Evolutionary conservation across 2,888 invertebrate genomes (phyloP).

Genomic region (Acanthosepion esculentum): DNA sequence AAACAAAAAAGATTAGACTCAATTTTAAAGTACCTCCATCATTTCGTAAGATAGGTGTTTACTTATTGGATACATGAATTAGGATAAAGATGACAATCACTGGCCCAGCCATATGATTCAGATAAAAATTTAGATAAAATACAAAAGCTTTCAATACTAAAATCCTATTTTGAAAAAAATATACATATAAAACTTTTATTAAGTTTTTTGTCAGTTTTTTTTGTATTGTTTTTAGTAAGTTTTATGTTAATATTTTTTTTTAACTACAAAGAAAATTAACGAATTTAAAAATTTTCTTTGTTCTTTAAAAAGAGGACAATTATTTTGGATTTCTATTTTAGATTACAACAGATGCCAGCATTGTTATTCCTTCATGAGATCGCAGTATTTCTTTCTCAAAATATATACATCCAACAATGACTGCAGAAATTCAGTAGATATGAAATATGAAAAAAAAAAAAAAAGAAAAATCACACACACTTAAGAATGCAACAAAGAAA

Average conservation of each 20-base stretch:
- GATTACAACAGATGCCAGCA: slow-evolving; percentile 14
- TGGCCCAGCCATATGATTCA: slow-evolving; percentile 1
- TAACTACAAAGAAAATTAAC: neutral
- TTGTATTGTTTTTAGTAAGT: neutral
- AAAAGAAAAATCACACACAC: neutral
- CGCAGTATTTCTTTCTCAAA: neutral
- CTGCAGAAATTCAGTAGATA: slow-evolving; percentile 13
- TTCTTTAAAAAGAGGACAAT: neutral
- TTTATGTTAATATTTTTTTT: neutral
- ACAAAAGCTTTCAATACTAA: neutral
- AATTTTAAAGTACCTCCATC: neutral
- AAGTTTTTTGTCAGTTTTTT: too few species aligned
- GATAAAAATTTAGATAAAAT: neutral
- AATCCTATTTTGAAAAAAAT: neutral
- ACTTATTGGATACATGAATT: neutral
- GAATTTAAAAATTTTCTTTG: neutral
- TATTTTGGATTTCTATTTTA: neutral
- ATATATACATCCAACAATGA: slow-evolving; percentile 6
- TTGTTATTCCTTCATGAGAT: slow-evolving; percentile 23
- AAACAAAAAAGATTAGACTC: neutral
- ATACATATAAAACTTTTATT: too few species aligned
- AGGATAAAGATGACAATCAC: neutral
- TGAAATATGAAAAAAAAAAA: neutral
- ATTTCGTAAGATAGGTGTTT: neutral
- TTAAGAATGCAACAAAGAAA: neutral